Base-by-base conservation (phyloP, 2,888 invertebrate genomes). In the Protodeltote pygarga region DNA sequence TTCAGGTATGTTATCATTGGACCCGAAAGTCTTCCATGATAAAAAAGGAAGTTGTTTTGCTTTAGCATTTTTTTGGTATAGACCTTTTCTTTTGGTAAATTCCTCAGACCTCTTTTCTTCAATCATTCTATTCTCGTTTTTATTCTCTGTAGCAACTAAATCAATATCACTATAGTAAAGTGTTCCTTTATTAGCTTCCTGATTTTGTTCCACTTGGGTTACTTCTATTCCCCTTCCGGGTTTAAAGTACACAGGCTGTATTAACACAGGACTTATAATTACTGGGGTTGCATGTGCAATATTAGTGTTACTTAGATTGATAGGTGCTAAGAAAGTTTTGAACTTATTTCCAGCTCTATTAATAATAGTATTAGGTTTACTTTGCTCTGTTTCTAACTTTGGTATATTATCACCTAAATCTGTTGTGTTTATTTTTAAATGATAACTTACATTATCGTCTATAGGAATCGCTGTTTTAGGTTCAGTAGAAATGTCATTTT, bases 161-260 rank as follows among this genome's bases (percentile, higher is more conserved):
- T 87, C 81, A 4, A 86, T 89, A 51, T 91, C 91, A 45, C 86
- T 81, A 29, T 89, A 92, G 57, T 87, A 92, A 9, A 91, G 73
- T 1, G 81, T 85, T 21, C 77, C 76, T 38, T 76, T 81, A 47
- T 79, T 82, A 24, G 48, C 54, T 14, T 73, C 70, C 16, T 65
- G 62, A 34, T 65, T 50, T 11, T 37, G 42, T 35, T 57, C 50
- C 15, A 45, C 5, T 14, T 31, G 24, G 1, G 49, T 20, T 31
- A 54, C 48, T 19, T 52, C 40, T 8, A 33, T 9, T 6, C 29
- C 34, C 6, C n/a, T n/a, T n/a, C 67, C 38, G n/a, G 79, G 68
- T 65, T 83, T 83, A 11, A 87, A 83, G 42, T 85, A 80, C 31
- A 89, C 69, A 0, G 89, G 89, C 29, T 82, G 84, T 63, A 89